These are phyloP conservation scores for Drosophila subobscura DNA, from an alignment of 1,140 invertebrate genomes.

Conservation along the genomic window DNA sequence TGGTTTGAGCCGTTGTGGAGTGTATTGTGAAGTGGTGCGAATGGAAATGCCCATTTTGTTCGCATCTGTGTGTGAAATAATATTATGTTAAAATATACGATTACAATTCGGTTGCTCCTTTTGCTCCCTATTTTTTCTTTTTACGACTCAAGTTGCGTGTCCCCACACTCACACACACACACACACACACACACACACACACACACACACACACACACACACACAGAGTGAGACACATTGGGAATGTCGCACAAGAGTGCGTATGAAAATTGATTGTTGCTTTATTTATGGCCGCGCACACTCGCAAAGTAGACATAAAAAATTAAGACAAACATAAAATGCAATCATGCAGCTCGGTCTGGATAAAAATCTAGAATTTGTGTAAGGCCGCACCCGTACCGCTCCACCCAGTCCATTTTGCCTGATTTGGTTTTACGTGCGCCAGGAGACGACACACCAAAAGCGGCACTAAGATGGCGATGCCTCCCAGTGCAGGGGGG, in stretches of 20 bases:
- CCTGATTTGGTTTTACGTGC: conserved; percentile 80
- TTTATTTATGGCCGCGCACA: conserved; percentile 67
- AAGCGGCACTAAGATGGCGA: conserved; percentile 20
- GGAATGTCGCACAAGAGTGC: conserved; percentile 72
- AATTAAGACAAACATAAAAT: conserved; percentile 81
- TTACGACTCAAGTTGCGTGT: conserved; percentile 63
- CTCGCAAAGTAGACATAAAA: conserved; percentile 77
- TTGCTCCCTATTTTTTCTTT: conserved; percentile 28
- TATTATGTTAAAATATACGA: conserved; percentile 82
- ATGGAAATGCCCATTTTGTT: conserved; percentile 24
- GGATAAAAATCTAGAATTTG: conserved; percentile 35
- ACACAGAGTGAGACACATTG: background rate
- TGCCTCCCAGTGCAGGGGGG: background rate
- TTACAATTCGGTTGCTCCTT: conserved; percentile 56
- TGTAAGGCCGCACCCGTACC: background rate
- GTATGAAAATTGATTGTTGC: conserved; percentile 81
- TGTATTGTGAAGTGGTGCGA: background rate
- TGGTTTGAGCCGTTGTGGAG: background rate
- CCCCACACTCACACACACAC: background rate
- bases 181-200: background rate
- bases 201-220: background rate
- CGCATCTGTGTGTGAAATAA: conserved; percentile 71
- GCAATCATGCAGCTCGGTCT: conserved; percentile 72
- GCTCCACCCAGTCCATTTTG: conserved; percentile 63
- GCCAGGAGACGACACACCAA: conserved; percentile 39